A percentile compares a stretch with the other conserved stretches of the same genome.
phyloP scores from a whole-genome alignment of 2,888 invertebrate genomes.

The Tetramorium bicarinatum region DNA sequence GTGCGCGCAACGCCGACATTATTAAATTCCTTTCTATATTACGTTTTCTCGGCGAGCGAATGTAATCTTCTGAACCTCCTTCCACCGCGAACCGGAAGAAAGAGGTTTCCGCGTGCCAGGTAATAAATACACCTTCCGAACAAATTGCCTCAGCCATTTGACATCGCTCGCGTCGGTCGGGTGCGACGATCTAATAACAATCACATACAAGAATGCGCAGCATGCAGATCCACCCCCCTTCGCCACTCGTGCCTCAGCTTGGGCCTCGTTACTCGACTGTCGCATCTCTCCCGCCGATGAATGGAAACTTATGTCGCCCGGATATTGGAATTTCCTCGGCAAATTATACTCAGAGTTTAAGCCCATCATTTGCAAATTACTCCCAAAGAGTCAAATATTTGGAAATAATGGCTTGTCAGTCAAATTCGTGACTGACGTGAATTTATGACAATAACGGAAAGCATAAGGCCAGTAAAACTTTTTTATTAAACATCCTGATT shows the following conservation, averaged over 20 bases:
- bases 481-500: background rate
- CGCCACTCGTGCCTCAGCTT: background rate
- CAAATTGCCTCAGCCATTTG: slow-evolving; percentile 66
- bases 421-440: background rate
- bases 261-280: background rate
- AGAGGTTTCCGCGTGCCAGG: slow-evolving; percentile 19
- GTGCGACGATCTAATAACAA: slow-evolving; percentile 69
- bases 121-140: slow-evolving; percentile 62
- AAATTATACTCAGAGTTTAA: slow-evolving; percentile 32
- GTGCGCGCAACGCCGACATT: slow-evolving; percentile 54
- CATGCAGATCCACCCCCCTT: slow-evolving; percentile 55
- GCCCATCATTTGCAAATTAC: slow-evolving; percentile 11
- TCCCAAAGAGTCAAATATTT: background rate
- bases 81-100: slow-evolving; percentile 24
- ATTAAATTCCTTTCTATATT: slow-evolving; percentile 73
- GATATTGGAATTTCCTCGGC: slow-evolving; percentile 63
- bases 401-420: background rate
- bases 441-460: background rate
- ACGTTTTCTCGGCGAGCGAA: slow-evolving; percentile 61
- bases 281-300: slow-evolving; percentile 47
- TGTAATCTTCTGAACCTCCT: slow-evolving; percentile 54
- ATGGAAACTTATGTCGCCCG: slow-evolving; percentile 52
- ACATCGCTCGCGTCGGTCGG: slow-evolving; percentile 58
- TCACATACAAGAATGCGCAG: slow-evolving; percentile 60
- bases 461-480: background rate